Base-by-base conservation (phyloP, 2,113 vertebrate genomes). In the Ammodramus savannarum region DNA sequence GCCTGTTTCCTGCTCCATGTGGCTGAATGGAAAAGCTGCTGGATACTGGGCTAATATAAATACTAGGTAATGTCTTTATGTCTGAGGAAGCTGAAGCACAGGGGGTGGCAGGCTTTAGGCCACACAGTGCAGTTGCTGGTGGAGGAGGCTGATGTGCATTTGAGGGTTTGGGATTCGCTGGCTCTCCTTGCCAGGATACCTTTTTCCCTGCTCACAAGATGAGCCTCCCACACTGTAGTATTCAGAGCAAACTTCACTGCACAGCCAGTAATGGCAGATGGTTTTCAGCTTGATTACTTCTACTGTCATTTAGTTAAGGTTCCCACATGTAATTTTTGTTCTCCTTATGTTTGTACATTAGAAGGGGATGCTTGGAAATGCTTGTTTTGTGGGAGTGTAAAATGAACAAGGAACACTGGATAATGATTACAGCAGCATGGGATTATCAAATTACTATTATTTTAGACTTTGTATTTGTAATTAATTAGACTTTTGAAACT, bases 281-380 rank as follows among this genome's bases (percentile, higher is more conserved):
- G 82, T 93, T 95, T 95, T 95, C 77, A 94, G 69, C 74, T 75
- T 92, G 83, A 81, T 89, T 95, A 77, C 65, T 88, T 89, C 76
- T 85, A 59, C 86, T 89, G 61, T 79, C 86, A 51, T 85, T 92
- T 95, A 90, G 44, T 89, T 94, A 87, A 78, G 77, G 77, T 65
- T 95, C 58, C 66, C 49, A 49, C 26, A 17, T 76, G 48, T 57
- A 95, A 73, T 87, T 92, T 96, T 91, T 94, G 36, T 52, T 85
- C 15, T 89, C 39, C 80, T 87, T 85, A 68, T 85, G 62, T 82
- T 87, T 57, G 34, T 85, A 32, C 62, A 44, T 94, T 62, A 68
- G 69, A 92, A 63, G 21, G 14, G 26, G 59, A 59, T 91, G 68
- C 68, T 81, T 86, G 23, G 80, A 78, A 89, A 85, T 61, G 16